Evolutionary conservation across 2,113 vertebrate species (phyloP).

Genomic region (Urocitellus parryii): DNA sequence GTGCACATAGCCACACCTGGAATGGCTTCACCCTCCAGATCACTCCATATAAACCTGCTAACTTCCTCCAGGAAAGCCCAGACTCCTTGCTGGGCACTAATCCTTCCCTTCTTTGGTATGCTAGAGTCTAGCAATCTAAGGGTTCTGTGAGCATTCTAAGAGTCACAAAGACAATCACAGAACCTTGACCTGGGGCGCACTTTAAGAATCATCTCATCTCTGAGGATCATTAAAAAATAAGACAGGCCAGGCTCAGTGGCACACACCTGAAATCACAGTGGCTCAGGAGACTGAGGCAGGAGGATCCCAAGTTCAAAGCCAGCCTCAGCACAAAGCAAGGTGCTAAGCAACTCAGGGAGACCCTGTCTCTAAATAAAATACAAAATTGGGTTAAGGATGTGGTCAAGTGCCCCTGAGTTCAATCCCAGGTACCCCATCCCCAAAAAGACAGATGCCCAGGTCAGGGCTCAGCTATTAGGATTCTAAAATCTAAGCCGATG

Average conservation of each 20-base stretch:
- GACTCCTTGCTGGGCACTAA: not conserved
- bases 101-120: not conserved
- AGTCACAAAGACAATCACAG: not conserved
- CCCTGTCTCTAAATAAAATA: too few relatives aligned
- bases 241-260: too few relatives aligned
- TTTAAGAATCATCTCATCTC: not conserved
- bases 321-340: too few relatives aligned
- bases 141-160: not conserved
- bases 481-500: conserved; percentile 1
- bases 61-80: not conserved
- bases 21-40: not conserved
- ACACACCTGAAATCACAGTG: too few relatives aligned
- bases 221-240: not conserved
- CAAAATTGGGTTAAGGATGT: too few relatives aligned
- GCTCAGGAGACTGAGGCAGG: too few relatives aligned
- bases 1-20: accelerated
- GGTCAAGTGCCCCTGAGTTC: too few relatives aligned
- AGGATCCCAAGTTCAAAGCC: too few relatives aligned
- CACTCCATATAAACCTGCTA: not conserved
- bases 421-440: too few relatives aligned
- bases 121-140: not conserved
- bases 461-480: not conserved
- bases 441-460: not conserved
- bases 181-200: not conserved
- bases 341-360: too few relatives aligned